Evolutionary conservation across 2,113 vertebrate genomes (phyloP), one percentile per base, ranked within the genome.

Genomic region (Salvelinus sp.): DNA sequence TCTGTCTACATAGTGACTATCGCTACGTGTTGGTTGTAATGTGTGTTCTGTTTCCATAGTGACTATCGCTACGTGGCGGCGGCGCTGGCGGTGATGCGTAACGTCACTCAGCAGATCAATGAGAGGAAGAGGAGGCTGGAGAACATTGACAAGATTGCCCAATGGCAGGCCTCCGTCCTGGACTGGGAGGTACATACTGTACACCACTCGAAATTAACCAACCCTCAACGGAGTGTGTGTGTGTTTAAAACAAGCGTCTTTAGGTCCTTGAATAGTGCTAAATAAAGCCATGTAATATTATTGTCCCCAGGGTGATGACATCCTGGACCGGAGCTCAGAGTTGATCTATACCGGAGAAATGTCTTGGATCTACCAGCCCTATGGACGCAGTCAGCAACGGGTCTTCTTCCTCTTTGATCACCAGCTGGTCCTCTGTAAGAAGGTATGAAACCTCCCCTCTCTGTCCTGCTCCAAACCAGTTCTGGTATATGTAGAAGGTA

Each of bases 381-480:
- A 98, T 16, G 98, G 98, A 90, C 95, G 98, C 83, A 98, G 96
- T 92, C 98, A 99, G 89, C 97, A 97, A 89, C 94, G 98, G 54
- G 96, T 98, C 79, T 99, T 99, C 94, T 99, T 99, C 83, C 95
- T 99, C 81, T 99, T 99, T 91, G 98, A 99, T 92, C 98, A 99
- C 93, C 97, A 99, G 91, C 95, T 99, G 95, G 97, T 99, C 87
- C 97, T 99, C 90, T 99, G 98, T 92, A 99, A 99, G 94, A 99
- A 99, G 97, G 98, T 99, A 91, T 90, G 62, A 47, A 23, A 30
- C 20, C n/a, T 6, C 18, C 38, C 20, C 38, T 48, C 47, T 30
- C 67, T 13, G 18, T n/a, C 20, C 30, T 27, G 18, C 9, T 30
- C 27, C 3, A 22, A 10, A 14, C 5, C n/a, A 14, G 30, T 30